A percentile compares a stretch with the other conserved stretches of the same genome.
Conservation (phyloP, 2,113 vertebrate genomes). For the Oncorhynchus tshawytscha region DNA sequence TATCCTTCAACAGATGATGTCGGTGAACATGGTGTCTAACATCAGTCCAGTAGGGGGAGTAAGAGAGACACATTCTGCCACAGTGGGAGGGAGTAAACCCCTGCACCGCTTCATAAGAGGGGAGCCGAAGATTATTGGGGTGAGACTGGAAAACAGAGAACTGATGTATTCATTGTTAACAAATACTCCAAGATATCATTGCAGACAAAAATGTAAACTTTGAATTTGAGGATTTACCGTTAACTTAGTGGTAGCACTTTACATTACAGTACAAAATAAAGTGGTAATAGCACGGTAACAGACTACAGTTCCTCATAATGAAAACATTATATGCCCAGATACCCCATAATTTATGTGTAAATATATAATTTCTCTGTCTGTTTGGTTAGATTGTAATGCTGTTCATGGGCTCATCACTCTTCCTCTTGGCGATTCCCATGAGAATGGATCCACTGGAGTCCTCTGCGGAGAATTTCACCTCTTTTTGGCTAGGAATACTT, state of each 20-base stretch:
- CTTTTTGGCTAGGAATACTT: too few relatives aligned
- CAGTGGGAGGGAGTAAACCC: slow-evolving; percentile 66
- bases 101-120: slow-evolving; percentile 71
- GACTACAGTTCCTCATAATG: too few relatives aligned
- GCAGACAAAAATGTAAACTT: neutral
- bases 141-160: slow-evolving; percentile 31
- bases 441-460: too few relatives aligned
- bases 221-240: too few relatives aligned
- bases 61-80: slow-evolving; percentile 12
- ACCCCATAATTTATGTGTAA: too few relatives aligned
- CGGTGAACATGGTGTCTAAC: neutral
- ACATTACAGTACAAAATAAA: too few relatives aligned
- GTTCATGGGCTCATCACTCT: slow-evolving; percentile 36
- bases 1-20: neutral
- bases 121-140: slow-evolving; percentile 68
- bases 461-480: too few relatives aligned
- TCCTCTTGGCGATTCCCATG: neutral
- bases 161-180: neutral
- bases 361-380: slow-evolving; percentile 6
- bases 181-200: neutral
- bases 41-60: neutral
- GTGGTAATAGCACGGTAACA: too few relatives aligned
- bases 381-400: slow-evolving; percentile 35
- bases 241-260: too few relatives aligned
- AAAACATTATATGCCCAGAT: too few relatives aligned